Conservation (phyloP, 2,888 invertebrate species). For the Plagodis pulveraria region DNA sequence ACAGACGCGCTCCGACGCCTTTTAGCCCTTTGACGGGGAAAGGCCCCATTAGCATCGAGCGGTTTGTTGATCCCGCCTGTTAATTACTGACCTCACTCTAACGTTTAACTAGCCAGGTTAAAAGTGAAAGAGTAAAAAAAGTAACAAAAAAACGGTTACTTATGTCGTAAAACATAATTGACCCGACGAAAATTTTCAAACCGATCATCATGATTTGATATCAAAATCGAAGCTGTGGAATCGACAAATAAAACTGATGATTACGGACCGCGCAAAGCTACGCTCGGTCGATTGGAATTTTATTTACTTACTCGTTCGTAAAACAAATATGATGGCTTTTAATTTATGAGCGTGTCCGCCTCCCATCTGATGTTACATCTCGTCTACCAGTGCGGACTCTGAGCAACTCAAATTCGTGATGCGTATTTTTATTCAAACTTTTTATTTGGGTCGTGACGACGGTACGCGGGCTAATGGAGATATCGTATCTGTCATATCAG, state of each 20-base stretch:
- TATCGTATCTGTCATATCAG: slow-evolving; percentile 78
- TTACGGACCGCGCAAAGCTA: slow-evolving; percentile 73
- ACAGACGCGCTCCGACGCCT: slow-evolving; percentile 80
- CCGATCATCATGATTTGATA: slow-evolving; percentile 53
- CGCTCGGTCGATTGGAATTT: slow-evolving; percentile 77
- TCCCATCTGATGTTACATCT: slow-evolving; percentile 54
- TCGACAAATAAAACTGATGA: slow-evolving; percentile 79
- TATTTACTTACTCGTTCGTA: slow-evolving; percentile 75
- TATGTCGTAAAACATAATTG: too few species aligned
- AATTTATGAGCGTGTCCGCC: slow-evolving; percentile 73
- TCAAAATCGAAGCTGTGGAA: slow-evolving; percentile 73
- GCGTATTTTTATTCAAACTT: slow-evolving; percentile 58
- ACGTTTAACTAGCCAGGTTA: slow-evolving; percentile 56
- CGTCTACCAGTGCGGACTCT: slow-evolving; percentile 46
- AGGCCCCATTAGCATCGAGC: slow-evolving; percentile 80
- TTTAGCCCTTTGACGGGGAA: slow-evolving; percentile 82
- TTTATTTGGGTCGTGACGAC: slow-evolving; percentile 70
- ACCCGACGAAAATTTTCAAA: too few species aligned
- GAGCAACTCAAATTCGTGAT: slow-evolving; percentile 57
- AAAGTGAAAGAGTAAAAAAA: slow-evolving; percentile 35
- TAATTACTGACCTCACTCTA: slow-evolving; percentile 78
- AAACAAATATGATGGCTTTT: slow-evolving; percentile 81
- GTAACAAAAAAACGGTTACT: slow-evolving; percentile 29
- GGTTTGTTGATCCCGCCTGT: slow-evolving; percentile 79
- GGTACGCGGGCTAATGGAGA: slow-evolving; percentile 73